Base-by-base conservation (phyloP, 2,888 invertebrate species). In the Tuberolachnus salignus region DNA sequence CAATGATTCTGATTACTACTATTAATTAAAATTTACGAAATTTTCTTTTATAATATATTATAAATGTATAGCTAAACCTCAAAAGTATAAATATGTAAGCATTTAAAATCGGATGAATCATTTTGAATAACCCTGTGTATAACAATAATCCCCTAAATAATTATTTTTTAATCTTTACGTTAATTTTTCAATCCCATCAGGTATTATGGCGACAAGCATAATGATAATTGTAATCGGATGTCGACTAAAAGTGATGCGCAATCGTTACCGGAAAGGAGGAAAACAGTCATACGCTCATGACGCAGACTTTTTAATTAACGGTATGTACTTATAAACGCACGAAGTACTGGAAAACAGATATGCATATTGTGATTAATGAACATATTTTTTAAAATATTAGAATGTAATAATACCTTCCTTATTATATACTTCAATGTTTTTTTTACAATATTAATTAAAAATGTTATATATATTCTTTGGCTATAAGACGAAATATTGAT, bases 291-390 rank as follows among this genome's bases (percentile, higher is more conserved):
- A 93, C 84, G 92, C 94, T 49, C 94, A 96, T 86, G 97, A 97
- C 87, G 95, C 97, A 0, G 97, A 97, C 88, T 97, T 97, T 87
- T 89, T 98, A 84, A 97, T 98, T 83, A 97, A 98, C 87, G 97
- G 97, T 84, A 97, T 98, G 97, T 98, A 97, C 87, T 91, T 97
- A 85, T 95, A 91, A 89, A 26, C 46, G 44, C 9, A 34, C 21
- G 49, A 61, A 61, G 49, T 19, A 64, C 6, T 63, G 21, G 4
- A 64, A 64, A n/a, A n/a, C n/a, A n/a, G n/a, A n/a, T n/a, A 64
- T 1, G 63, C 63, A 44, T 53, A 74, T 74, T 74, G 73, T 74
- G 63, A 74, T 74, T 72, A 53, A 64, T 64, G 21, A 51, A 74
- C 42, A 63, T 53, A 42, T 73, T 44, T 64, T 53, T 74, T 63